These are phyloP conservation scores for Actenoides lindsayi DNA, from an alignment of 2,113 vertebrate genomes.

Conservation along the genomic window DNA sequence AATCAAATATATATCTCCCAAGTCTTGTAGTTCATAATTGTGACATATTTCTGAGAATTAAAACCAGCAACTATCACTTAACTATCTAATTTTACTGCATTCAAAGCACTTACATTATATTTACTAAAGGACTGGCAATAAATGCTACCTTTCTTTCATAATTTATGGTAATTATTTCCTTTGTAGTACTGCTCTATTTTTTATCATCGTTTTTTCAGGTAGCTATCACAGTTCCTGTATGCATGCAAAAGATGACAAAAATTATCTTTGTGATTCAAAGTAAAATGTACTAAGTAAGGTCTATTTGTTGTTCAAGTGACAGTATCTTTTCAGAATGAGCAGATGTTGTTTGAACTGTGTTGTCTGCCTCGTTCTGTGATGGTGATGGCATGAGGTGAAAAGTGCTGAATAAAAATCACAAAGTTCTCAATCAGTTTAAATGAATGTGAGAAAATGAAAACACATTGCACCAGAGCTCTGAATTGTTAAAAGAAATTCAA, in stretches of 20 bases:
- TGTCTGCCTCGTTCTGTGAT: neutral
- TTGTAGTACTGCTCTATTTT: neutral
- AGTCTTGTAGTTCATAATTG: neutral
- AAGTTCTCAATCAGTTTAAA: constrained; percentile 30
- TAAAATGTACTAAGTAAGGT: constrained; percentile 51
- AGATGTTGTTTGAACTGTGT: constrained; percentile 31
- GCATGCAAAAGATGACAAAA: neutral
- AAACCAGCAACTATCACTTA: constrained; percentile 18
- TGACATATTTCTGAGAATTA: neutral
- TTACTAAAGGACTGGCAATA: constrained; percentile 7
- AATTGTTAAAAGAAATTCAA: constrained; percentile 6
- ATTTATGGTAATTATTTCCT: neutral
- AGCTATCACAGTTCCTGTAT: neutral
- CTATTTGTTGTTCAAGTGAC: constrained; percentile 53
- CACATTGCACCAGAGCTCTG: neutral
- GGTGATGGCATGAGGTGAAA: neutral
- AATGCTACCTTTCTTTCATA: neutral
- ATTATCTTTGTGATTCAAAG: neutral
- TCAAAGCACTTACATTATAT: neutral
- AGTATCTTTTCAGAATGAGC: constrained; percentile 44
- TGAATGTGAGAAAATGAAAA: constrained; percentile 54
- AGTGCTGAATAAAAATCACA: constrained; percentile 44
- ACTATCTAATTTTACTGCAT: constrained; percentile 27
- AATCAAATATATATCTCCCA: neutral
- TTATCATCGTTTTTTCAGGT: neutral